Evolutionary conservation across 2,113 vertebrate genomes (phyloP), one percentile per base, ranked within the genome.

Genomic region (Coregonus clupeaformis): DNA sequence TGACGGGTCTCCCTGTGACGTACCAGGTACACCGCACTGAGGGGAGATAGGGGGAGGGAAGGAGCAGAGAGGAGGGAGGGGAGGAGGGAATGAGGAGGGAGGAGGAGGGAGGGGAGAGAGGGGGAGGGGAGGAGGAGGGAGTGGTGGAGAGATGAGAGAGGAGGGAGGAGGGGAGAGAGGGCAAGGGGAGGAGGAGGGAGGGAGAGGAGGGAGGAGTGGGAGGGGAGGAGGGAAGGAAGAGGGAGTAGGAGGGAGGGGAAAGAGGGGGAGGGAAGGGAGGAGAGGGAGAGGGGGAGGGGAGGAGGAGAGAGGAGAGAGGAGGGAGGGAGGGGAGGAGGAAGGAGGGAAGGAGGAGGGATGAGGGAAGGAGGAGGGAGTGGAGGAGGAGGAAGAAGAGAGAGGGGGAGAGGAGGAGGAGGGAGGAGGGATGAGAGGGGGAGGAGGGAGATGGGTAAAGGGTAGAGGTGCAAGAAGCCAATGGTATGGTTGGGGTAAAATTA

Each of bases 1-100:
- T 98, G 97, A 18, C 97, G 90, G 0, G 94, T 97, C 72, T 96
- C 96, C 4, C 91, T 87, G 89, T 98, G 96, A 22, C 97, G 93
- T 81, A 98, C 97, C 86, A 98, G 88, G 88, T 98, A 97, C 77
- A 98, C 96, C 0, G 96, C 96, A 0, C 96, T 97, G 89, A 74
- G 45, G 27, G 85, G 24, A 74, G 75, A 52, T 71, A n/a, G 72
- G 24, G 13, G 55, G n/a, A 32, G 57, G 49, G 29, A 9, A 1
- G 12, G 22, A 47, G 32, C 20, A 14, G 16, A 59, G 11, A 30
- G n/a, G 30, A 27, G 16, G 27, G 74, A 62, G 6, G n/a, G 22
- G 57, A 6, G 59, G n/a, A 49, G 22, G 4, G 20, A 12, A n/a
- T 11, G 11, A 29, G 25, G 16, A 13, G 24, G 24, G 30, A 30